Percentiles rank a stretch among this genome's conserved stretches.
Evolutionary conservation across 2,888 invertebrate species (phyloP).

Genomic region (Phengaris arion): DNA sequence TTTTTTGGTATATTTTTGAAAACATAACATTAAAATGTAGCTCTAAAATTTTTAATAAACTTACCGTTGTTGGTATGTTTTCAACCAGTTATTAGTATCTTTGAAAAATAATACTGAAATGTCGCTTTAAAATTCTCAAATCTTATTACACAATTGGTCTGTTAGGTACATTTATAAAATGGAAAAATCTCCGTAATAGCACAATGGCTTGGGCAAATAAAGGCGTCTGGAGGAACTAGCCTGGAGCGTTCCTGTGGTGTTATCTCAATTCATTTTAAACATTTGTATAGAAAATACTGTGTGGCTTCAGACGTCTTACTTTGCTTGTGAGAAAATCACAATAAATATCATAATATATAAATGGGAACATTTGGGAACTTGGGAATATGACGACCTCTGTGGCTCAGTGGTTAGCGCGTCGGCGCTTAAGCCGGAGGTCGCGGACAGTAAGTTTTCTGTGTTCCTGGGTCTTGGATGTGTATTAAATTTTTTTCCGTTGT

Average conservation of each 20-base stretch:
- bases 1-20: no score
- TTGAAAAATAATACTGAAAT: no score
- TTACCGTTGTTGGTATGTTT: no score
- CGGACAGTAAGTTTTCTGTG: no score
- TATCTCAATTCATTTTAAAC: slow-evolving; percentile 20
- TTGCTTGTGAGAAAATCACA: background rate
- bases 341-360: background rate
- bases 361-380: background rate
- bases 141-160: background rate
- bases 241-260: background rate
- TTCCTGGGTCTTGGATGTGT: no score
- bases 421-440: no score
- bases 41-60: no score
- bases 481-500: no score
- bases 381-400: no score
- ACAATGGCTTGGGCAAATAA: slow-evolving; percentile 5
- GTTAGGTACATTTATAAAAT: background rate
- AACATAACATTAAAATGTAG: no score
- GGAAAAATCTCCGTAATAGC: background rate
- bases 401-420: no score
- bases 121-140: background rate
- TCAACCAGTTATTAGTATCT: no score
- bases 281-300: slow-evolving; percentile 5
- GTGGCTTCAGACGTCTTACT: background rate
- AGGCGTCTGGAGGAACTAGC: background rate